Base-by-base conservation (phyloP, 2,888 invertebrate genomes). In the Augiades crinisus region DNA sequence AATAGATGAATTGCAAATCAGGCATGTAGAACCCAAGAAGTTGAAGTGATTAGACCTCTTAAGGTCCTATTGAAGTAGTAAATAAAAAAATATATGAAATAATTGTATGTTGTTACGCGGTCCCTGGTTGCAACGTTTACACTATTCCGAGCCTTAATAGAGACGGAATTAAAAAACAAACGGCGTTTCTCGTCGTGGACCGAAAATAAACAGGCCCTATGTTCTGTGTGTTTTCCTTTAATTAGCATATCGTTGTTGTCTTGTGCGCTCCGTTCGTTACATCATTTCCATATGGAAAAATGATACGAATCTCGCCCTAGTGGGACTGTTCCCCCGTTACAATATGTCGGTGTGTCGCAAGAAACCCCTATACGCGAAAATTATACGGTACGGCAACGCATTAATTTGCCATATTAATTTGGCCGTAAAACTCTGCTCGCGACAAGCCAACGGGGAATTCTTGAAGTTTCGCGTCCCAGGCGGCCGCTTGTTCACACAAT, bases 371-470 rank as follows among this genome's bases (percentile, higher is more conserved):
- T 70, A 81, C 74, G 77, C 71, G 78, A 78, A 90, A 89, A 90
- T 90, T 90, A 89, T 90, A 85, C 90, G 77, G 80, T 80, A 72
- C 68, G 70, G 78, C 70, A 73, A 78, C 84, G 88, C 89, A 90
- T 90, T 90, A 90, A 90, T 90, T 90, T 90, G 90, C 89, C 84
- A 90, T 90, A 90, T 90, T 90, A 90, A 90, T 90, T 90, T 90
- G 79, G 83, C 84, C 81, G 90, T 90, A 90, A 90, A 90, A 90
- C 88, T 90, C 87, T 86, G 89, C 63, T 82, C 75, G 83, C 87
- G 90, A 88, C 88, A 84, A 80, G 84, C 67, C 77, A 64, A 66
- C 67, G 70, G 80, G 87, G 87, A 81, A 84, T 86, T 81, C 72
- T 61, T 69, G 75, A 88, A 89, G 82, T 87, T 89, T 75, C 59